Conservation (phyloP, 2,113 vertebrate genomes). For the Gadus macrocephalus region DNA sequence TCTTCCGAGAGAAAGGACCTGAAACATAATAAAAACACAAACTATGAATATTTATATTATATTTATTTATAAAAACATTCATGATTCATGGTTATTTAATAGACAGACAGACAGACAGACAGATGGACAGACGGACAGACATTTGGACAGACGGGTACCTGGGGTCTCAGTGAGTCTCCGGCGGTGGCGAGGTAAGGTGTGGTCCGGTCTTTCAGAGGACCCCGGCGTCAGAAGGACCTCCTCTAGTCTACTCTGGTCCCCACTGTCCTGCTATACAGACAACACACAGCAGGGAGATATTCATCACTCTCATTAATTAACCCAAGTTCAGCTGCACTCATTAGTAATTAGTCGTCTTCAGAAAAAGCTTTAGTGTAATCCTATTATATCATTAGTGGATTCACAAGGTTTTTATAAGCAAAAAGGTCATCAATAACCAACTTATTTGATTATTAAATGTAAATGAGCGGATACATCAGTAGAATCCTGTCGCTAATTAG, state of each 20-base stretch:
- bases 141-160: constrained; percentile 35
- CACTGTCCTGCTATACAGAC: constrained; percentile 37
- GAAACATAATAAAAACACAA: constrained; percentile 13
- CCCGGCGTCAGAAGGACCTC: constrained; percentile 65
- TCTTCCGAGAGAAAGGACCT: constrained; percentile 48
- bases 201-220: constrained; percentile 38
- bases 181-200: constrained; percentile 57
- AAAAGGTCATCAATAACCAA: no score
- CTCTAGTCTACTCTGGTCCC: constrained; percentile 63
- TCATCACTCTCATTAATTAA: no score
- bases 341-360: no score
- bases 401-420: no score
- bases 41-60: background rate
- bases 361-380: no score
- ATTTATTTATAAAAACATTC: background rate
- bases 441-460: no score
- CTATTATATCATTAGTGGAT: no score
- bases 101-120: no score
- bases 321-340: no score
- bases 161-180: constrained; percentile 45
- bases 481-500: no score
- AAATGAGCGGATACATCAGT: no score
- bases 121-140: background rate
- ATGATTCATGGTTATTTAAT: no score
- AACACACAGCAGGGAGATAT: background rate